phyloP scores from a whole-genome alignment of 2,888 invertebrate species.

The Cremastinae sp. region DNA sequence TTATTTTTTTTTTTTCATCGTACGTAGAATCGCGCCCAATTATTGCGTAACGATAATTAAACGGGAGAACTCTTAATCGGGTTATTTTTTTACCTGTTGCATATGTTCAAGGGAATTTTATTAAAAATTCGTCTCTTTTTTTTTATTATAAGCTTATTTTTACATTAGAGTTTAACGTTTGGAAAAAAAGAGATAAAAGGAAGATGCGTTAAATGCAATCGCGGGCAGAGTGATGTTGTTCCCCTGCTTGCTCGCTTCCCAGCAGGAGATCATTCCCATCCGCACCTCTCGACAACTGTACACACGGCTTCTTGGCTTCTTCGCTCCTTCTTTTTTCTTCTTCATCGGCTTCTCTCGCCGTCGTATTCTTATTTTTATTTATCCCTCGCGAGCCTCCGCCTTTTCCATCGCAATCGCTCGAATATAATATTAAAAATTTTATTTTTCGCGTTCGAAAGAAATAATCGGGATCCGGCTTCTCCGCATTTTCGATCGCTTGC shows the following conservation, averaged over 20 bases:
- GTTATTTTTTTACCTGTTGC: no score
- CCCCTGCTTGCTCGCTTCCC: conserved; percentile 64
- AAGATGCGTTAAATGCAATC: conserved; percentile 50
- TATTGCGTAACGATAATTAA: conserved; percentile 59
- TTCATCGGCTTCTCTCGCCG: conserved; percentile 25
- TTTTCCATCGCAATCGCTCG: background rate
- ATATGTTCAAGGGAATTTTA: no score
- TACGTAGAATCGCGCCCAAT: conserved; percentile 35
- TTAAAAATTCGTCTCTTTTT: no score
- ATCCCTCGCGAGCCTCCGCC: background rate
- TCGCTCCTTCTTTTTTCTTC: conserved; percentile 48
- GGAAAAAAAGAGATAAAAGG: conserved; percentile 25
- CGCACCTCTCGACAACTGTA: conserved; percentile 52
- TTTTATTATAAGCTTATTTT: no score
- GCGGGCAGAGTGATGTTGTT: conserved; percentile 55
- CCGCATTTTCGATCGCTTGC: background rate
- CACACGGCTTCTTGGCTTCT: conserved; percentile 51
- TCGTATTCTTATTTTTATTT: no score
- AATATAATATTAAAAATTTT: conserved; percentile 20
- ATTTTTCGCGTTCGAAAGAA: background rate
- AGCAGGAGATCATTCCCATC: conserved; percentile 67
- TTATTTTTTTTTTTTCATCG: conserved; percentile 23
- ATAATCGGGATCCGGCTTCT: background rate
- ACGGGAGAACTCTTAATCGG: conserved; percentile 50
- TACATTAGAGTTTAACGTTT: background rate